Evolutionary conservation across 2,797 vertebrate genomes (phyloP), one percentile per base, ranked within the genome.

Genomic region (Pangasius larnaudii): DNA sequence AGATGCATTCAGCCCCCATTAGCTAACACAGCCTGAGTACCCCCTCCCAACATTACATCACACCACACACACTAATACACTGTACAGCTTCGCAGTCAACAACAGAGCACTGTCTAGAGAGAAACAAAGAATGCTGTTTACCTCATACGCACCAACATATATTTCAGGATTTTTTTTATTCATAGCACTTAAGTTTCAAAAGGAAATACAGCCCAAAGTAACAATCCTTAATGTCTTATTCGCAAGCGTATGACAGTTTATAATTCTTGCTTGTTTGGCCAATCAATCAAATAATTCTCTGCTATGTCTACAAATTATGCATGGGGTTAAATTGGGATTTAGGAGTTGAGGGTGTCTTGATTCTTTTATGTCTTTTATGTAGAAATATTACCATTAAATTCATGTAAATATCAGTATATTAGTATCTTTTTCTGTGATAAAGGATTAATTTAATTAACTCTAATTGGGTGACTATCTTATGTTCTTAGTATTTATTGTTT

Each of bases 1-100:
- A 95, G 94, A 94, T 95, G 94, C 95, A 94, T 94, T 94, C 93
- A 92, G 90, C 90, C 93, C 90, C 92, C 94, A 95, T 95, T 95
- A 95, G 93, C 94, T 93, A 94, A 93, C 94, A 91, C 94, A 95
- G 93, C 93, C 90, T 85, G 72, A 92, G 77, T 74, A 85, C 78
- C 85, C 91, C 89, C 84, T 80, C 85, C 81, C 36, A 53, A 86
- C 92, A 89, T 87, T 61, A 90, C 58, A 58, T 77, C 86, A 92
- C 91, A 88, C 56, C 39, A 39, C 36, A 61, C 80, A 24, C 30
- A 59, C 78, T 39, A 51, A 61, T 36, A 81, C 79, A 61, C 56
- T 59, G 79, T 61, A 61, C 59, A 82, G 58, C 80, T 19, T 65
- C 56, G 8, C 39, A 49, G 8, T 49, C 33, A 49, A 65, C 61